Conservation (phyloP, 2,888 invertebrate genomes). For the Epiblema foenella region DNA sequence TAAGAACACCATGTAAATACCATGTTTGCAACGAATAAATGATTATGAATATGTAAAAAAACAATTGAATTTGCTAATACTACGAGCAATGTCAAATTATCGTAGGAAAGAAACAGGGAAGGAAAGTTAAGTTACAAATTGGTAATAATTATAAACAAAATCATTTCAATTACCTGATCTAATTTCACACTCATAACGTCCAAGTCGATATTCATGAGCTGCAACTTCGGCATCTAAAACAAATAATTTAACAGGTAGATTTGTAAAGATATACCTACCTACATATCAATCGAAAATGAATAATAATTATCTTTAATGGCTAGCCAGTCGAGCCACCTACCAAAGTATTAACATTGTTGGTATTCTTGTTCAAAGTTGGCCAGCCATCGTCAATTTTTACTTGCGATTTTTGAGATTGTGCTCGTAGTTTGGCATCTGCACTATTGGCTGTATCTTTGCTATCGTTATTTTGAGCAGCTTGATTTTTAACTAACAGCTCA, state of each 20-base stretch:
- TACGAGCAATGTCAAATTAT: too few relatives aligned
- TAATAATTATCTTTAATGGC: neutral
- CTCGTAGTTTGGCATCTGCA: constrained; percentile 7
- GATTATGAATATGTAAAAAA: too few relatives aligned
- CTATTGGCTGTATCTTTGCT: constrained; percentile 17
- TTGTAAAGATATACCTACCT: neutral
- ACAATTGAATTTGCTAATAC: too few relatives aligned
- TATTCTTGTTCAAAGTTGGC: constrained; percentile 49
- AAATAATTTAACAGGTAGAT: constrained; percentile 31
- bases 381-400: constrained; percentile 49
- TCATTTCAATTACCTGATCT: constrained; percentile 59
- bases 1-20: too few relatives aligned
- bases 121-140: neutral
- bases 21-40: too few relatives aligned
- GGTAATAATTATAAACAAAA: neutral
- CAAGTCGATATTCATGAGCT: constrained; percentile 60
- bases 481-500: constrained; percentile 46
- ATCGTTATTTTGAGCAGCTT: constrained; percentile 1
- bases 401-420: constrained; percentile 43
- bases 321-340: constrained; percentile 42
- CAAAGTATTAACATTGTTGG: constrained; percentile 44
- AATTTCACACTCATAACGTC: constrained; percentile 63
- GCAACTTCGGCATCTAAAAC: constrained; percentile 69
- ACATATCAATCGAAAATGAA: neutral
- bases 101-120: neutral